phyloP scores from a whole-genome alignment of 2,797 vertebrate species.

The Lagothrix lagotricha region DNA sequence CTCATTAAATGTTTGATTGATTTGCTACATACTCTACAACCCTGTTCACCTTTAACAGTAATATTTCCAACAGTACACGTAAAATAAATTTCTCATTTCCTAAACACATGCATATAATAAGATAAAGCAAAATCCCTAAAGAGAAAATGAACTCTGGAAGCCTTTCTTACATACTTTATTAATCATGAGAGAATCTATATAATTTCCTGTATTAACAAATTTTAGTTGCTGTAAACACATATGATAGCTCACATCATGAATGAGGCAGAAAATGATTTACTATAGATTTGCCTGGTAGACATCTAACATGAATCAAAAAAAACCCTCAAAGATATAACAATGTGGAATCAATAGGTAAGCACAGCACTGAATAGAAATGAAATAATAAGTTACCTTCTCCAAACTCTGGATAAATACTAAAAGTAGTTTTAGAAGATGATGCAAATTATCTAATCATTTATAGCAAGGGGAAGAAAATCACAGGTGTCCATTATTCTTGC shows the following conservation, averaged over 20 bases:
- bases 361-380: not conserved
- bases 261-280: constrained; percentile 11
- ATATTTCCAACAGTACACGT: not conserved
- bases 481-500: not conserved
- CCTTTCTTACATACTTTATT: not conserved
- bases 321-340: not conserved
- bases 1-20: not conserved
- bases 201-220: not conserved
- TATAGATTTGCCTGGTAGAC: not conserved
- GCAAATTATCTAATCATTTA: not conserved
- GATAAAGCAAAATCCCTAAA: not conserved
- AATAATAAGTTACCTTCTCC: not conserved
- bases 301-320: not conserved
- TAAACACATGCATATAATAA: not conserved
- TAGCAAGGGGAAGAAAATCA: fast-evolving
- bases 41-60: not conserved
- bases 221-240: not conserved
- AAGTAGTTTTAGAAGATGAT: constrained; percentile 25
- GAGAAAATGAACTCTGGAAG: not conserved
- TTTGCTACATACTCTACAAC: not conserved
- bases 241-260: not conserved
- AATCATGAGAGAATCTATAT: constrained; percentile 12
- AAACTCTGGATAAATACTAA: constrained; percentile 8
- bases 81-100: constrained; percentile 13
- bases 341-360: not conserved